Conservation (phyloP, 1,140 invertebrate species). For the Meteorus sp. region DNA sequence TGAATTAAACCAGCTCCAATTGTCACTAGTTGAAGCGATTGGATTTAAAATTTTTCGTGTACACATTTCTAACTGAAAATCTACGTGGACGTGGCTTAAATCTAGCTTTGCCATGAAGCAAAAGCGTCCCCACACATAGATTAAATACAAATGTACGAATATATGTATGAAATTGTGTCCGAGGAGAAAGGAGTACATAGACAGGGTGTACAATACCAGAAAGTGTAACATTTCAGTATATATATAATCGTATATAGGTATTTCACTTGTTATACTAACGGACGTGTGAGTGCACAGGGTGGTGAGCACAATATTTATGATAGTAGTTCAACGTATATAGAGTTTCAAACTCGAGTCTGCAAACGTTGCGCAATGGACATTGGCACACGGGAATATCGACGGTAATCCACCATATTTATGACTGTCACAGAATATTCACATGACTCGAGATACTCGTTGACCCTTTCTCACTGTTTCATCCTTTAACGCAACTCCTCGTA, state of each 20-base stretch:
- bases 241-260: too few species aligned
- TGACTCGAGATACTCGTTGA: slow-evolving; percentile 8
- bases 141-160: too few species aligned
- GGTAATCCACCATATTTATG: slow-evolving; percentile 38
- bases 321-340: background rate
- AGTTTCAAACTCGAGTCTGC: too few species aligned
- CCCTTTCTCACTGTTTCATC: slow-evolving; percentile 29
- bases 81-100: slow-evolving; percentile 48
- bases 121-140: slow-evolving; percentile 33
- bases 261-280: too few species aligned
- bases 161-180: too few species aligned
- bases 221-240: too few species aligned
- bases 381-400: slow-evolving; percentile 38
- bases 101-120: slow-evolving; percentile 46
- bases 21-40: slow-evolving; percentile 18
- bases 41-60: slow-evolving; percentile 16
- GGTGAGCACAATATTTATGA: slow-evolving; percentile 7
- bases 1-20: background rate
- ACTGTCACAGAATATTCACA: slow-evolving; percentile 20
- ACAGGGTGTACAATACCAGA: too few species aligned
- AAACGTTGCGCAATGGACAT: slow-evolving; percentile 23
- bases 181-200: too few species aligned
- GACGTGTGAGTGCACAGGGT: too few species aligned
- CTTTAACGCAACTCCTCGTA: slow-evolving; percentile 28
- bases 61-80: slow-evolving; percentile 31